phyloP scores from a whole-genome alignment of 2,113 vertebrate genomes.

The Malurus alboscapulatus region DNA sequence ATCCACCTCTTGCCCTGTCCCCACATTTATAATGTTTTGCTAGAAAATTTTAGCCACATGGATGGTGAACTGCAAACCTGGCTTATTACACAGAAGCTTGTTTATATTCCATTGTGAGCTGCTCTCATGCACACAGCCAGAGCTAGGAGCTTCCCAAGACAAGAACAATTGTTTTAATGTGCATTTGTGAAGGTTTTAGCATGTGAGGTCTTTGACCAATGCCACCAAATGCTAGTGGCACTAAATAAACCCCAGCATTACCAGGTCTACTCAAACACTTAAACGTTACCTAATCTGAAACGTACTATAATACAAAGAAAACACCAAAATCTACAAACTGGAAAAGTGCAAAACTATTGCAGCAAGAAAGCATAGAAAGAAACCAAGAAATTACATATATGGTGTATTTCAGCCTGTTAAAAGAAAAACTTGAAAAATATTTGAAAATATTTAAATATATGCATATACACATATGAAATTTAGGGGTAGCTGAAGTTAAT shows the following conservation, averaged over 20 bases:
- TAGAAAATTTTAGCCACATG: not conserved
- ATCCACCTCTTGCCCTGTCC: not conserved
- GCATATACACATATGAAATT: not conserved
- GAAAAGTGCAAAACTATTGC: not conserved
- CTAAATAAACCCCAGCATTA: not conserved
- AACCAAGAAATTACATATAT: not conserved
- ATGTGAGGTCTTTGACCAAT: not conserved
- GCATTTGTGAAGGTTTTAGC: not conserved
- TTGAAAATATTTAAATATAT: not conserved
- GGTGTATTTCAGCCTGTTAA: not conserved
- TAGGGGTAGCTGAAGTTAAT: not conserved
- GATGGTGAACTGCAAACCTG: not conserved
- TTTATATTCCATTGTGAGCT: not conserved
- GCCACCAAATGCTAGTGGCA: not conserved
- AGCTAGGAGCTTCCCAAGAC: not conserved
- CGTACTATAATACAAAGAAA: not conserved
- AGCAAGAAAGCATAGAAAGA: not conserved
- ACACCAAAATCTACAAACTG: not conserved
- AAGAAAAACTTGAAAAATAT: not conserved
- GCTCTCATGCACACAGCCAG: not conserved
- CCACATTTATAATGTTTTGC: not conserved
- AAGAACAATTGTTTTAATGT: not conserved
- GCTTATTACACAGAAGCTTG: not conserved
- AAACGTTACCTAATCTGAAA: not conserved
- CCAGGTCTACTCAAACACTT: not conserved